Base-by-base conservation (phyloP, 2,888 invertebrate species). In the Margaritifera margaritifera region DNA sequence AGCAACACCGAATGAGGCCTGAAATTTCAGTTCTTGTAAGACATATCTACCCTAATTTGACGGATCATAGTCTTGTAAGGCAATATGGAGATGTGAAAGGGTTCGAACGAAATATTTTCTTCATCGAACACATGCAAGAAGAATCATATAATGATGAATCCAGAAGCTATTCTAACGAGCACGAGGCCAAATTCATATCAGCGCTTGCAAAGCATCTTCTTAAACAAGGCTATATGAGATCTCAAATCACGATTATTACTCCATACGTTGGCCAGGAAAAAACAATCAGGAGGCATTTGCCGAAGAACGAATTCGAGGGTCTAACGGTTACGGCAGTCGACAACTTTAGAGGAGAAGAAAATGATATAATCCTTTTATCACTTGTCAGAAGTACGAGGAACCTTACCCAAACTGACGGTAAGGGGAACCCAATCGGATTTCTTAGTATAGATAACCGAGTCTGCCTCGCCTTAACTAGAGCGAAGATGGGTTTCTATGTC, bases 291-390 rank as follows among this genome's bases (percentile, higher is more conserved):
- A 77, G 77, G 22, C 56, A 66, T 18, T 84, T 88, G 80, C 78
- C 76, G 8, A 76, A 72, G 42, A 50, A 66, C 24, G 64, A 70
- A 56, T 80, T 80, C 60, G 74, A 80, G 0, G 83, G 83, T 11
- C 79, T 87, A 11, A 67, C 80, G 60, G 66, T 87, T 6, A 82
- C 80, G 11, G 79, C 85, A 8, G 84, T 89, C 24, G 88, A 89
- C 71, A 88, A 88, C 71, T 89, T 77, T 66, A 88, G 89, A 72
- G 89, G 89, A 22, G 88, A 89, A 75, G 89, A 90, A 77, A 90
- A 89, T 77, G 87, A 89, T 63, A 88, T 90, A 27, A 81, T 90
- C 31, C 69, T 90, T 2, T 73, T 90, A n/a, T 89, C 89, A 6
- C 77, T 89, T 4, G 89, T 90, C 5, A 71, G 89, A 66, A 87